Base-by-base conservation (phyloP, 92 coral and sea anemone species). In the Paramuricea clavata region DNA sequence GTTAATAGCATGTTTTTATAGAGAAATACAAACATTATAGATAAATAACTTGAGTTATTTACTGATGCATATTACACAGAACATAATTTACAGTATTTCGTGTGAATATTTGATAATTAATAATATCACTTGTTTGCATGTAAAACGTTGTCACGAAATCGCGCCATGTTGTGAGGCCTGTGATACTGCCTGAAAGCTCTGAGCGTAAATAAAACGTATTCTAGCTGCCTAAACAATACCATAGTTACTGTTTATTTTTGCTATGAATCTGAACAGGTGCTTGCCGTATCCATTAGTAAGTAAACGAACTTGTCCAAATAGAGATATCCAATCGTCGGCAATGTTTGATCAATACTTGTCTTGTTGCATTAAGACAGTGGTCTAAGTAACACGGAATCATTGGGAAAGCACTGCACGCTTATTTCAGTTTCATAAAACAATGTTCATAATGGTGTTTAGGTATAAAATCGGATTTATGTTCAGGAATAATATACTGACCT, bases 81-180 rank as follows among this genome's bases (percentile, higher is more conserved):
- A 3, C 34, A 0, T 47, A 22, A 49, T 49, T 76, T 16, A 49
- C 52, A 32, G 82, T 32, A 76, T 76, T 50, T 76, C 82, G 82
- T 76, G 82, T 32, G 27, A 33, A 76, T 25, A 76, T 56, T 32
- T 49, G 19, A 11, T 61, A 59, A 79, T 79, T 79, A 79, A 79
- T 54, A 47, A 30, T 61, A 52, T 31, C 49, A 61, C 31, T 79
- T 60, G 67, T 21, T 33, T 22, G 16, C 10, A 59, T 60, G 67
- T 60, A 21, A 30, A 34, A 36, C 26, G 35, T 31, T 79, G 84
- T 79, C 84, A 79, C 84, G 84, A 79, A 79, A 57, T 42, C 83
- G 83, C 83, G 68, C 33, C 61, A 15, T 69, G 21, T 69, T 33
- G 21, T 33, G 7, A 5, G 25, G 23, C 12, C 75, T 69, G 26